Percentiles rank a stretch among this genome's conserved stretches.
phyloP scores from a whole-genome alignment of 2,113 vertebrate species.

The Lonchura striata region DNA sequence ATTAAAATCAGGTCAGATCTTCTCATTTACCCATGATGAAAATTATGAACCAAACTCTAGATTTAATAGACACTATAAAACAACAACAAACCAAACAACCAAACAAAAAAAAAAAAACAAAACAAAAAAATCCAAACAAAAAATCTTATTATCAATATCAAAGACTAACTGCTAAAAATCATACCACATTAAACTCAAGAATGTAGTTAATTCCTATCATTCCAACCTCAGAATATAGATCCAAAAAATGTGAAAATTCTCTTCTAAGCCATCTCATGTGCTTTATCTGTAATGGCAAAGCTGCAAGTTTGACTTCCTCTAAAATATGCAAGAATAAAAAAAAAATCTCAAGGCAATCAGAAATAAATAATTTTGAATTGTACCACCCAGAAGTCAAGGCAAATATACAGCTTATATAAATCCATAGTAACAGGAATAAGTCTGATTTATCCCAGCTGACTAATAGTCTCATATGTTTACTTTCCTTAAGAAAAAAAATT shows the following conservation, averaged over 20 bases:
- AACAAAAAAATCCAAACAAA: background rate
- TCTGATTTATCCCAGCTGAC: background rate
- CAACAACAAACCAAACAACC: background rate
- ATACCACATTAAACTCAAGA: background rate
- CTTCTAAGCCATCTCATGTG: background rate
- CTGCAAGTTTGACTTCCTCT: background rate
- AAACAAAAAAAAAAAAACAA: background rate
- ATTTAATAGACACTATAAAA: background rate
- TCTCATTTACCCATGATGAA: background rate
- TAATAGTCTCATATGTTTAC: background rate
- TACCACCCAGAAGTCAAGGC: background rate
- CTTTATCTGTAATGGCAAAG: background rate
- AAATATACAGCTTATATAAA: background rate
- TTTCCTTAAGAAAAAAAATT: background rate
- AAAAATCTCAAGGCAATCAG: background rate
- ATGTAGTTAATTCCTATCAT: background rate
- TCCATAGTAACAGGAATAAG: background rate
- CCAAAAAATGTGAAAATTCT: accelerated
- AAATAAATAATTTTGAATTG: background rate
- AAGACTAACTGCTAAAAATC: background rate
- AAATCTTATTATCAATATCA: background rate
- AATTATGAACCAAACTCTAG: background rate
- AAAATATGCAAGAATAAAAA: background rate
- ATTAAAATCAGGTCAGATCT: background rate
- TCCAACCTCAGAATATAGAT: background rate